Base-by-base conservation (phyloP, 2,888 invertebrate genomes). In the Eupithecia tripunctaria region DNA sequence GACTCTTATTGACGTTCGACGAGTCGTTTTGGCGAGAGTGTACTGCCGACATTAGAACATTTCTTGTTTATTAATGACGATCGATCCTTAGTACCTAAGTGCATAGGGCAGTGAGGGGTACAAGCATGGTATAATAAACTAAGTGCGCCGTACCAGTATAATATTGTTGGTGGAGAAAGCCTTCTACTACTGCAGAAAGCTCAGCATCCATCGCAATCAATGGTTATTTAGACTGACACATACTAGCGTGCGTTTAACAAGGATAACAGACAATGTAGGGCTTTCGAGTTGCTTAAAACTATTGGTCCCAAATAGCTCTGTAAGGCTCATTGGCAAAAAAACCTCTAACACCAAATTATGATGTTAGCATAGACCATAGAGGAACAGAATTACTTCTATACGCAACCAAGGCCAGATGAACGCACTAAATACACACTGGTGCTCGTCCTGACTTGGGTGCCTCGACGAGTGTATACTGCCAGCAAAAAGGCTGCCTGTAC, bases 311-410 rank as follows among this genome's bases (percentile, higher is more conserved):
- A 47, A 47, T 47, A 47, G n/a, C n/a, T n/a, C 2, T n/a, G n/a
- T 47, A 47, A 47, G n/a, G n/a, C 47, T 47, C n/a, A 47, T n/a
- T 47, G n/a, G 47, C 47, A n/a, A 47, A n/a, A 47, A 47, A 51
- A 51, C 51, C 51, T 21, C 18, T 1, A 47, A n/a, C 8, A 51
- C n/a, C 51, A 12, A 21, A 1, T 51, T n/a, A 51, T 25, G 21
- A 4, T 21, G 21, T 21, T 25, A 12, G 21, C 21, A 10, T 47
- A 2, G n/a, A n/a, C n/a, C n/a, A 47, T 47, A 2, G 10, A 47
- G 7, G 41, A 15, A 43, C 41, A 18, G n/a, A 47, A 47, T 47
- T 8, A 25, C 10, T 4, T 25, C 12, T 10, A n/a, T n/a, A n/a
- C n/a, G n/a, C n/a, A n/a, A 2, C 29, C 29, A 4, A 32, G 32